These are phyloP conservation scores for Erebia ligea DNA, from an alignment of 2,888 invertebrate species.

Conservation along the genomic window DNA sequence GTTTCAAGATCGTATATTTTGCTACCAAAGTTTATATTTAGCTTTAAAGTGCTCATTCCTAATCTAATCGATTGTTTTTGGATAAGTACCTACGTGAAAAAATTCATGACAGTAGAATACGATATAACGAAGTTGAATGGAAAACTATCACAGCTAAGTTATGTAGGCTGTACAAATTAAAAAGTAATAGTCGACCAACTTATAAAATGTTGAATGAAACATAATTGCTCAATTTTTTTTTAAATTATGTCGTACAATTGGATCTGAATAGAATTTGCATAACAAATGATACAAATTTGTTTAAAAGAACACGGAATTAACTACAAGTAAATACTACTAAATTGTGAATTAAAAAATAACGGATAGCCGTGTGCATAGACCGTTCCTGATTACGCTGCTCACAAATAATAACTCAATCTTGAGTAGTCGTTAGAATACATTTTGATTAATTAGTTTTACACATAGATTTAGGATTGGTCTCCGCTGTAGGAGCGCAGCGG, in stretches of 20 bases:
- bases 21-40: not conserved
- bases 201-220: no score
- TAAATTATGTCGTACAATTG: not conserved
- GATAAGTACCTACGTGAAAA: no score
- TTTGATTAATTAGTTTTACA: no score
- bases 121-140: no score
- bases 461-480: no score
- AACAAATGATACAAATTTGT: not conserved
- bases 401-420: constrained; percentile 1
- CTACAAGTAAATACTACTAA: not conserved
- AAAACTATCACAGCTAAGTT: no score
- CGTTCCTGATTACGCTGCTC: constrained; percentile 24
- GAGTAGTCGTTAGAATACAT: not conserved
- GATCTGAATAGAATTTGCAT: not conserved
- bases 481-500: no score
- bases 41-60: no score
- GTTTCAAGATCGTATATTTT: not conserved
- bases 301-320: not conserved
- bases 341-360: constrained; percentile 33
- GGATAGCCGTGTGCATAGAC: constrained; percentile 30
- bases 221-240: not conserved
- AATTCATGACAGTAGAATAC: no score
- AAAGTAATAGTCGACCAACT: no score
- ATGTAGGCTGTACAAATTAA: no score
- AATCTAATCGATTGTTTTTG: no score